Evolutionary conservation across 1,140 invertebrate genomes (phyloP).

Genomic region (Heliconius eleuchia): DNA sequence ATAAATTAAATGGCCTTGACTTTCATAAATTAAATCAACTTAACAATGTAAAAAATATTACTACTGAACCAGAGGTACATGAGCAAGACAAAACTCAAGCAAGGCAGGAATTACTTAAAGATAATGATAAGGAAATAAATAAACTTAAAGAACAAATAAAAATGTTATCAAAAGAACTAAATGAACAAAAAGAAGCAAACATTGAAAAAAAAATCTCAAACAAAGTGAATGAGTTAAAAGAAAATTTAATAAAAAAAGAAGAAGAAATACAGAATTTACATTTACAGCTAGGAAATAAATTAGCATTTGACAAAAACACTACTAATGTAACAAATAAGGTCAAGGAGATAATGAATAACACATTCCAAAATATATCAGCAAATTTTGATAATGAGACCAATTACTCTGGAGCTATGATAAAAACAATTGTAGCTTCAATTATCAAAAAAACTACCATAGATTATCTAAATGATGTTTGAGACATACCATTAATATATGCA

Average conservation of each 20-base stretch:
- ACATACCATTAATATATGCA: neutral
- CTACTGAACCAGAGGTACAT: constrained; percentile 29
- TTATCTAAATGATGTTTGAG: constrained; percentile 42
- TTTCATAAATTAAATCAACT: constrained; percentile 38
- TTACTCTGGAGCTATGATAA: constrained; percentile 58
- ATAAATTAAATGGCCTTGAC: constrained; percentile 51
- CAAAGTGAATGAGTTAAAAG: constrained; percentile 49
- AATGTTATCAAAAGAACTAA: constrained; percentile 36
- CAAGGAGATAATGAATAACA: constrained; percentile 70
- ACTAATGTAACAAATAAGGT: constrained; percentile 52
- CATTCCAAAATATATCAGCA: constrained; percentile 59
- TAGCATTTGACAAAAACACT: constrained; percentile 11
- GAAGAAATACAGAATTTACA: constrained; percentile 39
- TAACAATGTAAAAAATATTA: constrained; percentile 27
- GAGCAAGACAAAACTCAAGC: constrained; percentile 13
- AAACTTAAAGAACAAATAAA: constrained; percentile 46
- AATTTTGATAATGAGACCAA: constrained; percentile 58
- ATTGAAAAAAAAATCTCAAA: constrained; percentile 34
- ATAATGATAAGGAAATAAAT: constrained; percentile 50
- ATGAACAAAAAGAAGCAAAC: constrained; percentile 26
- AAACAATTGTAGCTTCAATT: constrained; percentile 54
- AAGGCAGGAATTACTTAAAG: constrained; percentile 30
- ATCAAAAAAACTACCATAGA: constrained; percentile 68
- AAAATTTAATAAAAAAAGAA: constrained; percentile 42
- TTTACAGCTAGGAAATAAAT: constrained; percentile 36